These are phyloP conservation scores for Crossocerus cetratus DNA, from an alignment of 2,888 invertebrate genomes.

Conservation along the genomic window DNA sequence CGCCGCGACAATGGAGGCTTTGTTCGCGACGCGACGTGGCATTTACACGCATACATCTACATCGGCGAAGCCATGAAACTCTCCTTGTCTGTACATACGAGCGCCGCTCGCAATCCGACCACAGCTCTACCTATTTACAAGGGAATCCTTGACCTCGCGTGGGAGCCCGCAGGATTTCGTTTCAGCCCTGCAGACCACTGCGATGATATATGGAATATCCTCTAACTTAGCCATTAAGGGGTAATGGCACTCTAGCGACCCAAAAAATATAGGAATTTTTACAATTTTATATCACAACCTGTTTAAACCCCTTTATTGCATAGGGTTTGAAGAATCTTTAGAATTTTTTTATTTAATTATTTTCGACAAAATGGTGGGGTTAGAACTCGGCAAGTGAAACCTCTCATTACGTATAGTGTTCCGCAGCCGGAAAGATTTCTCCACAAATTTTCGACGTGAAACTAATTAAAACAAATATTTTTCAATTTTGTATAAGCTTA, in stretches of 20 bases:
- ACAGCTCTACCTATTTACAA: constrained; percentile 4
- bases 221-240: neutral
- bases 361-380: no score
- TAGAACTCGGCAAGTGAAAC: no score
- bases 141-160: constrained; percentile 46
- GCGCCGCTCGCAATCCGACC: constrained; percentile 15
- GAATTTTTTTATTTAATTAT: no score
- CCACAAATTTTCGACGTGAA: no score
- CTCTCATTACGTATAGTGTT: no score
- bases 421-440: no score
- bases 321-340: no score
- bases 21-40: constrained; percentile 35
- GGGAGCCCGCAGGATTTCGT: neutral
- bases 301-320: no score
- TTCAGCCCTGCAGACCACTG: neutral
- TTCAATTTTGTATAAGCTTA: no score
- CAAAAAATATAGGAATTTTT: no score
- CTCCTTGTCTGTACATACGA: constrained; percentile 37
- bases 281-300: no score
- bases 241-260: neutral
- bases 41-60: constrained; percentile 27
- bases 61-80: constrained; percentile 26
- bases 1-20: constrained; percentile 49
- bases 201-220: neutral
- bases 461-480: no score